A percentile compares a stretch with the other conserved stretches of the same genome.
phyloP scores from a whole-genome alignment of 2,888 invertebrate species.

The Sarcophaga variegata region DNA sequence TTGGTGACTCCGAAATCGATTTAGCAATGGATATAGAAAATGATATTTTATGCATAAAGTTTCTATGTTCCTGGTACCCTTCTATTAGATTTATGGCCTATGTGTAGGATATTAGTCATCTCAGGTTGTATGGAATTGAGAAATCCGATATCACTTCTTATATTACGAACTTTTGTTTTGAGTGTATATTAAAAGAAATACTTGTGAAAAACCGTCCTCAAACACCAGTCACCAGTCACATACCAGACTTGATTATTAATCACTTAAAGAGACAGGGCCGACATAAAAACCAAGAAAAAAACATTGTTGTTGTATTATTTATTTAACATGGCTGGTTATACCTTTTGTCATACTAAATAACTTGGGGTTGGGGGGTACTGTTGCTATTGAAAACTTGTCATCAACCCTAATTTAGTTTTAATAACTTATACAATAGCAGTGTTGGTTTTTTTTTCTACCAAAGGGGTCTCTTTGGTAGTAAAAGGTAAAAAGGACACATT shows the following conservation, averaged over 20 bases:
- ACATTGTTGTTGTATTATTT: conserved; percentile 38
- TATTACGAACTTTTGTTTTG: neutral
- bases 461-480: conserved; percentile 16
- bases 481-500: conserved; percentile 24
- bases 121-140: no score
- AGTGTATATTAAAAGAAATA: neutral
- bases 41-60: no score
- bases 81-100: no score
- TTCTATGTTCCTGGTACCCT: no score
- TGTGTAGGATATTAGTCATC: no score
- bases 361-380: neutral
- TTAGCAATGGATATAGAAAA: no score
- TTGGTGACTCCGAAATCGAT: no score
- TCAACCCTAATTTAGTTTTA: conserved; percentile 80
- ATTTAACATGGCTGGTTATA: conserved; percentile 46
- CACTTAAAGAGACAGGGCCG: neutral
- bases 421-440: conserved; percentile 74
- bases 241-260: conserved; percentile 45
- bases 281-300: neutral
- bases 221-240: conserved; percentile 19
- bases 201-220: neutral
- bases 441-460: conserved; percentile 10
- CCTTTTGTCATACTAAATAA: conserved; percentile 61
- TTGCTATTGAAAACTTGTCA: conserved; percentile 63
- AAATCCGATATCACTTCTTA: no score